Base-by-base conservation (phyloP, 2,797 vertebrate genomes). In the Pipistrellus kuhlii region DNA sequence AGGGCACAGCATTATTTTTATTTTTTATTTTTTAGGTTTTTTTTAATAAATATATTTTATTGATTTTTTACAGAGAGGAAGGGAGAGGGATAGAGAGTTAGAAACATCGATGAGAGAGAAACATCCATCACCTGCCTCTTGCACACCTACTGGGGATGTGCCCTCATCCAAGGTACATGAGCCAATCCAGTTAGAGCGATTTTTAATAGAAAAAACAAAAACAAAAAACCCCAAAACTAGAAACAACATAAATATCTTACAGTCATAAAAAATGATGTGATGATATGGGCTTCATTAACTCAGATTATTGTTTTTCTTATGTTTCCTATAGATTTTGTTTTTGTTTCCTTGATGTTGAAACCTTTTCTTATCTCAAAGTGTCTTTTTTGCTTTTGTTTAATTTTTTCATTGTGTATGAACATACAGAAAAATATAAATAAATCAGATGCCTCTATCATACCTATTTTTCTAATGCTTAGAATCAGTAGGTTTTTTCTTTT, bases 381-480 rank as follows among this genome's bases (percentile, higher is more conserved):
- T 48, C 3, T 30, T 53, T 85, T 85, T 46, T 66, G 51, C 9
- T 75, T 96, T 93, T 89, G 18, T 76, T 88, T 90, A 71, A 55
- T 2, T 91, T 92, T 88, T 84, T 46, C 21, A 85, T 82, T 95
- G 23, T 82, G 2, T 88, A 11, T 66, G 85, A 93, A 93, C 59
- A 75, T 77, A 92, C 0, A 89, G 72, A 85, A 90, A 89, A 90
- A 57, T 18, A 64, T 92, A 95, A 80, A 75, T 76, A 66, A 89
- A 48, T 91, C 62, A 91, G 15, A 23, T 95, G 14, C 20, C 10
- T 95, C 6, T 92, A 32, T 87, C 35, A 78, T 90, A 55, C 4
- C 15, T 92, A 17, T 27, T 88, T 41, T 88, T 85, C 69, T 92
- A 27, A 80, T 85, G 96, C 68, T 94, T 95, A 92, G 48, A 90